Conservation (phyloP, 2,113 vertebrate genomes). For the human region GRCh38 chr15:80897001-80897500, state of each 20-base stretch:
- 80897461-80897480: too few species aligned
- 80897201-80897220: not conserved
- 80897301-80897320: not conserved
- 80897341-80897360: not conserved
- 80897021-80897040: not conserved
- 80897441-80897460: too few species aligned
- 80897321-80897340: not conserved
- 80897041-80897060: fast-evolving
- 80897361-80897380: not conserved
- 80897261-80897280: not conserved
- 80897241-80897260: not conserved
- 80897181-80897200: too few species aligned
- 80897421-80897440: not conserved
- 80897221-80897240: not conserved
- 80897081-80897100: not conserved
- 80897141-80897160: not conserved
- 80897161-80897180: not conserved
- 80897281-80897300: not conserved
- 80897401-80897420: not conserved
- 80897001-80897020: not conserved
- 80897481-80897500: not conserved
- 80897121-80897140: not conserved
- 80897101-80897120: not conserved
- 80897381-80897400: not conserved
- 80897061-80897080: not conserved